Base-by-base conservation (phyloP, 1,140 invertebrate species). In the Drosophila nikananu region DNA sequence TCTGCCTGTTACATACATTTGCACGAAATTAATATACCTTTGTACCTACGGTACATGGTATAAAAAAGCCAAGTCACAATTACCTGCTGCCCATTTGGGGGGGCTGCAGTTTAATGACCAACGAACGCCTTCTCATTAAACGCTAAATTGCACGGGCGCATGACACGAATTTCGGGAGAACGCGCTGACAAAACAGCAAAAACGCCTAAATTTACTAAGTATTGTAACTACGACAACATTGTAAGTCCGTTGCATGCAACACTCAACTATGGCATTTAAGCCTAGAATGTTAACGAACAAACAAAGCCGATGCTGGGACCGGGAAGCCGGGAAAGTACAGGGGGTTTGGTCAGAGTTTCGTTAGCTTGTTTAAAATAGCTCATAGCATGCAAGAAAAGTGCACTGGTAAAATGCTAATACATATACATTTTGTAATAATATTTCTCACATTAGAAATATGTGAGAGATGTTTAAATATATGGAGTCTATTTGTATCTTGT, bases 111-210 rank as follows among this genome's bases (percentile, higher is more conserved):
- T 81, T 84, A 89, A 90, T 89, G 84, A 79, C 86, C 86, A 79
- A 80, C 84, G 76, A 89, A 84, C 84, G 84, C 84, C 84, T 90
- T 89, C 86, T 90, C 86, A 90, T 89, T 90, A 89, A 90, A 90
- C 86, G 86, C 75, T 90, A 89, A 89, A 89, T 89, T 89, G 74
- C 86, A 76, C 78, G 81, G 81, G 78, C 81, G 63, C 86, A 90
- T 90, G 86, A 89, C 84, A 86, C 75, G 81, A 86, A 90, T 81
- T 81, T 75, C 52, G 62, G 66, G 63, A 84, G 68, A 57, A 76
- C 58, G 55, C 59, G 35, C 59, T 60, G 61, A 64, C 58, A 86
- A 62, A 66, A 64, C 39, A 67, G 66, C 52, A 63, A 71, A 80
- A 79, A 79, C 66, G 63, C 44, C 48, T 58, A 66, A 77, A 87